Base-by-base conservation (phyloP, 1,140 invertebrate genomes). In the Drosophila cardini region DNA sequence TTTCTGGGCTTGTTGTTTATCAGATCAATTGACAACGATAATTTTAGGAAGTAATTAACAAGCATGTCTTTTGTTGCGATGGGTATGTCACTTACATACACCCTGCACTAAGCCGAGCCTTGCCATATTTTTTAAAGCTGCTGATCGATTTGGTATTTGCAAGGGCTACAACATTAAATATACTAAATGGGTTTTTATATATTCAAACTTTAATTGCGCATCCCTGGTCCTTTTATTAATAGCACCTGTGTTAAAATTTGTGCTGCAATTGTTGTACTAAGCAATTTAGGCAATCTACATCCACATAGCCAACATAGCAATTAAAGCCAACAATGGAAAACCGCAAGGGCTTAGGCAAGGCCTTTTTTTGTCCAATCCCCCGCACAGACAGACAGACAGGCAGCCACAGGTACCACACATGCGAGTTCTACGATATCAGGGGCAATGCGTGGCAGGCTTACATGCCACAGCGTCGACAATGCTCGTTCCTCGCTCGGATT, bases 361-460 rank as follows among this genome's bases (percentile, higher is more conserved):
- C 3, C n/a, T 53, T 15, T 16, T 4, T 36, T 53, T 21, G 11
- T 8, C 18, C 56, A 16, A 60, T 43, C 43, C 9, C 16, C 8
- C 26, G 42, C 15, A 21, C 46, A 48, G 16, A 9, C 34, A 42
- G 21, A 15, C 26, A n/a, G n/a, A 21, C 46, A 48, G 16, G 9
- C 34, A 42, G 21, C n/a, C n/a, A 15, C 26, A 15, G 11, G 30
- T 2, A 52, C 10, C 36, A 53, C 10, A 55, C 52, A 56, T 34
- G 45, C 45, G 13, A 53, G 63, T 21, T 15, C 36, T 10, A 26
- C 53, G 61, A 48, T 42, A 42, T 57, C 43, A 38, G 55, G 36
- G 65, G 55, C 65, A 65, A 81, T 86, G 83, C 83, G 83, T 86
- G 72, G 68, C 46, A 83, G 83, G 83, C 83, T 86, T 86, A 86